Evolutionary conservation across 2,888 invertebrate species (phyloP).

Genomic region (Dromius quadrimaculatus): DNA sequence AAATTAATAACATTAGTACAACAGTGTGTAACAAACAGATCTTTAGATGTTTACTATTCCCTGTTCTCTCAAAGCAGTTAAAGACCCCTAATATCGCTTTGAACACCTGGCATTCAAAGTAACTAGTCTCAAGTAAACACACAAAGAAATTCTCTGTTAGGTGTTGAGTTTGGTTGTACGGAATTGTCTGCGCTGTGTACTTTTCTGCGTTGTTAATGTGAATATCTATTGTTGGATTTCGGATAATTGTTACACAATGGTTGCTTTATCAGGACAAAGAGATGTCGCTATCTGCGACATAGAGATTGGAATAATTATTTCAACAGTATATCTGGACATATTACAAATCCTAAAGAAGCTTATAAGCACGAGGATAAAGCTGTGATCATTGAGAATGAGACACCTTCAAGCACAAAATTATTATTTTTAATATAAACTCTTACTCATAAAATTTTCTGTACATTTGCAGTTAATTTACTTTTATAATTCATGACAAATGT

Average conservation of each 20-base stretch:
- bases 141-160: conserved; percentile 3
- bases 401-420: too few species aligned
- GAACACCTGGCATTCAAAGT: conserved; percentile 29
- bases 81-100: conserved; percentile 31
- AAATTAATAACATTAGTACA: conserved; percentile 29
- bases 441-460: too few species aligned
- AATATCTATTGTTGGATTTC: conserved; percentile 9
- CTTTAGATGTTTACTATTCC: conserved; percentile 30
- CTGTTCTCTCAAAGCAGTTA: conserved; percentile 22
- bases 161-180: conserved; percentile 5
- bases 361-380: too few species aligned
- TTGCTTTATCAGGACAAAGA: too few species aligned
- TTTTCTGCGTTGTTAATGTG: not conserved
- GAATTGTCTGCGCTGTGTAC: conserved; percentile 10
- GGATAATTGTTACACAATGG: not conserved
- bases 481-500: too few species aligned
- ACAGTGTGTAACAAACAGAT: conserved; percentile 29
- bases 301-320: too few species aligned
- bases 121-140: conserved; percentile 3
- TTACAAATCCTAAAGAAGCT: too few species aligned
- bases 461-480: too few species aligned
- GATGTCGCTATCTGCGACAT: too few species aligned
- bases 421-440: too few species aligned
- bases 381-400: too few species aligned
- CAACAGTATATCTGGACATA: too few species aligned